Evolutionary conservation across 2,797 vertebrate genomes (phyloP).

Genomic region (Botia almorhae): DNA sequence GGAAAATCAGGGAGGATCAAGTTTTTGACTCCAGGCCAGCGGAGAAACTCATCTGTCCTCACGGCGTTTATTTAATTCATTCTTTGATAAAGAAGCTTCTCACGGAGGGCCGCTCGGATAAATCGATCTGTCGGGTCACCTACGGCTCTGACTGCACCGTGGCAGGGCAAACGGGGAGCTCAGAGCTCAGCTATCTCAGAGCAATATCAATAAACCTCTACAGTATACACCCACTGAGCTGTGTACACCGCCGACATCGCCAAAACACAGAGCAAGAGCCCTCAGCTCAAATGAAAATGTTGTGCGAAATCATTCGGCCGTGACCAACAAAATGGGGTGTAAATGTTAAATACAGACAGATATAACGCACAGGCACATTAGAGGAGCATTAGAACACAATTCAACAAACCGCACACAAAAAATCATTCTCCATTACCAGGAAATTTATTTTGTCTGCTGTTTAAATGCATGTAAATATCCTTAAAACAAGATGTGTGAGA

Average conservation of each 20-base stretch:
- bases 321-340: slow-evolving; percentile 86
- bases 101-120: slow-evolving; percentile 67
- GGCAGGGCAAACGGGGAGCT: slow-evolving; percentile 50
- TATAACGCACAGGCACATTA: slow-evolving; percentile 82
- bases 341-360: slow-evolving; percentile 84
- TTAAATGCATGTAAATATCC: slow-evolving; percentile 12
- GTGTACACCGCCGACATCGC: slow-evolving; percentile 78
- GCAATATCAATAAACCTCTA: slow-evolving; percentile 78
- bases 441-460: background rate
- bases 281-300: slow-evolving; percentile 83
- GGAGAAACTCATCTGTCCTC: slow-evolving; percentile 26
- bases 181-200: slow-evolving; percentile 68
- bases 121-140: slow-evolving; percentile 73
- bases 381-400: slow-evolving; percentile 75
- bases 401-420: slow-evolving; percentile 55
- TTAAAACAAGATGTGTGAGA: slow-evolving; percentile 30
- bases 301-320: slow-evolving; percentile 81
- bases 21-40: slow-evolving; percentile 35
- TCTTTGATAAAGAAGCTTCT: slow-evolving; percentile 49
- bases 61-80: slow-evolving; percentile 51
- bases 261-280: slow-evolving; percentile 77
- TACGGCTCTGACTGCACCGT: slow-evolving; percentile 65
- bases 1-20: slow-evolving; percentile 29
- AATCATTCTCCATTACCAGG: background rate
- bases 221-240: slow-evolving; percentile 73